A percentile compares a stretch with the other conserved stretches of the same genome.
Conservation (phyloP, 2,113 vertebrate species). For the Centropus unirufus region DNA sequence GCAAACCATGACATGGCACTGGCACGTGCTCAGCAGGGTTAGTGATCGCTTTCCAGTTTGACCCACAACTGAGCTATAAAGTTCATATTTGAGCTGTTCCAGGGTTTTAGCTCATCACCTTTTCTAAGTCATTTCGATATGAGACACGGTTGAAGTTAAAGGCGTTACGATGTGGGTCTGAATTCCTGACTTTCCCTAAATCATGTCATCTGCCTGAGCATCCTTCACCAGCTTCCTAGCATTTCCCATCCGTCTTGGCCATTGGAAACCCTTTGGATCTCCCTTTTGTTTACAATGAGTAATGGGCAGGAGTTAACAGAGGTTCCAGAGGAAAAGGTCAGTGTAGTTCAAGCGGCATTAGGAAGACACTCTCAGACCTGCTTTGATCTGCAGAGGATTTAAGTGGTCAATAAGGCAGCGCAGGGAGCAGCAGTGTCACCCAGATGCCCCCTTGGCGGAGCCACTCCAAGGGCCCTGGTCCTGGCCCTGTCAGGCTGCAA, state of each 20-base stretch:
- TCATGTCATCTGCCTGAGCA: conserved; percentile 51
- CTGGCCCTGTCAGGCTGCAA: neutral
- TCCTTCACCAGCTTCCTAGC: conserved; percentile 66
- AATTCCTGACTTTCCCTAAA: conserved; percentile 59
- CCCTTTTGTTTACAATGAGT: conserved; percentile 66
- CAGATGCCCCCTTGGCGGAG: neutral
- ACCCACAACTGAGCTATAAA: neutral
- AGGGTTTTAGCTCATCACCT: neutral
- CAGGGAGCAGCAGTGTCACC: neutral
- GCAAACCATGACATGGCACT: neutral
- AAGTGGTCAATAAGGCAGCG: conserved; percentile 28
- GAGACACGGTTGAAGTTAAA: rapidly evolving
- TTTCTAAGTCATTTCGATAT: neutral
- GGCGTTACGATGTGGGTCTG: neutral
- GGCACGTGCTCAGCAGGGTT: neutral
- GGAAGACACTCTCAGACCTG: neutral
- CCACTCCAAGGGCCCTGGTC: neutral
- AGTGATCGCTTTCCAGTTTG: rapidly evolving
- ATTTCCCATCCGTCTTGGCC: conserved; percentile 55
- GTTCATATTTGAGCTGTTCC: neutral
- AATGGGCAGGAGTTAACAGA: conserved; percentile 28
- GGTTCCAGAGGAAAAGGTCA: conserved; percentile 34
- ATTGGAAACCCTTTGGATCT: conserved; percentile 62
- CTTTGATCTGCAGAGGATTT: conserved; percentile 64
- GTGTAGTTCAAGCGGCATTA: conserved; percentile 29